Evolutionary conservation across 2,888 invertebrate species (phyloP), one percentile per base, ranked within the genome.

Genomic region (Athalia circularis): DNA sequence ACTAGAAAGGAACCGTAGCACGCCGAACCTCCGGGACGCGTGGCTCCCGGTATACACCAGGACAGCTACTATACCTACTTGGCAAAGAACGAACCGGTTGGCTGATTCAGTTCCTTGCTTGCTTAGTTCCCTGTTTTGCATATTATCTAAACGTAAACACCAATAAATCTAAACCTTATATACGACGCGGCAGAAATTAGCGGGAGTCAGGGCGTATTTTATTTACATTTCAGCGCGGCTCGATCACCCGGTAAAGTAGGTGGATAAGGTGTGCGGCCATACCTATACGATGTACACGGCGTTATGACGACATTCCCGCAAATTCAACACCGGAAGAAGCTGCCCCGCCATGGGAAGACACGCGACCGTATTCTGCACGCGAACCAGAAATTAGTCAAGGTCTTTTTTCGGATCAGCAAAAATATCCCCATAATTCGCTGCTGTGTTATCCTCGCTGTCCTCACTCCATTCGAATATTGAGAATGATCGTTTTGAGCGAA

Each of bases 81-180:
- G 54, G 65, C 52, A 77, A 65, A 67, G 65, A 77, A 65, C 65
- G 47, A 67, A 65, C 67, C 65, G 65, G 65, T 57, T 59, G 52
- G 77, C 43, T 67, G 65, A 47, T 57, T 65, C 76, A 64, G 50
- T 76, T 52, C 65, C 29, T 64, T 77, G 65, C 68, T 80, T 64
- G 76, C 70, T 61, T 77, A 80, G 77, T 77, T 65, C 81, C 76
- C 84, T 83, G 83, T 79, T 87, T 85, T 87, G 87, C 87, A 87
- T 87, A 87, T 87, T 85, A 84, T 82, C 80, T 81, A 78, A 54
- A 79, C 81, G 87, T 87, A 87, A 87, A 87, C 85, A 87, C 86
- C 85, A 87, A 86, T 87, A 87, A 87, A 86, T 87, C 84, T 81
- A 79, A 75, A 77, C 70, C 79, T 68, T 80, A 76, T 78, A 76